Conservation (phyloP, 2,888 invertebrate genomes). For the Pristionchus exspectatus region DNA sequence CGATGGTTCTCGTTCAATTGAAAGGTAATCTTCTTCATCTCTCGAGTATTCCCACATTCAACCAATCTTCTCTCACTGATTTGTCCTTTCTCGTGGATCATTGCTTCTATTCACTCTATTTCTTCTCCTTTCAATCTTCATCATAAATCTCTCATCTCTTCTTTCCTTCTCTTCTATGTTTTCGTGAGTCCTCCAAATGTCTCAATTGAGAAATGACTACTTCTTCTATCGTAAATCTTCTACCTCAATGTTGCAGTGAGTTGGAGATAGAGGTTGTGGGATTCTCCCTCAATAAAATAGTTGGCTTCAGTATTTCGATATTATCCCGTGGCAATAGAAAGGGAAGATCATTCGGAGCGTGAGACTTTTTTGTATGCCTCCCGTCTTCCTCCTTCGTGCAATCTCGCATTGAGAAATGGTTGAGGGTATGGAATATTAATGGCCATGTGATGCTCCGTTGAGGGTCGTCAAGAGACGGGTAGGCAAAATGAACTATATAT, state of each 20-base stretch:
- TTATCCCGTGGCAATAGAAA: no score
- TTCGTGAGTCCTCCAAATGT: slow-evolving; percentile 37
- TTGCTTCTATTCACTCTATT: background rate
- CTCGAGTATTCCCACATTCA: background rate
- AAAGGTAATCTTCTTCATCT: background rate
- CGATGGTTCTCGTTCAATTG: slow-evolving; percentile 27
- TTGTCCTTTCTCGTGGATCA: slow-evolving; percentile 4
- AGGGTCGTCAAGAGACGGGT: background rate
- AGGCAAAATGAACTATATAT: no score
- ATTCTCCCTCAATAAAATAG: background rate
- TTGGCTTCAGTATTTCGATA: background rate
- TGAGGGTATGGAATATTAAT: slow-evolving; percentile 3
- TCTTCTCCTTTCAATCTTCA: slow-evolving; percentile 19
- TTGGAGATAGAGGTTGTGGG: background rate
- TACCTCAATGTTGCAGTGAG: background rate
- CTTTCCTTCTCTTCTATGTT: slow-evolving; percentile 18
- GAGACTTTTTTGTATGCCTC: background rate
- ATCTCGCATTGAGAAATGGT: slow-evolving; percentile 15
- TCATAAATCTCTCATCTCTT: slow-evolving; percentile 37
- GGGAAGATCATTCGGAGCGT: background rate
- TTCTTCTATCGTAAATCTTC: background rate
- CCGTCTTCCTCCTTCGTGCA: background rate
- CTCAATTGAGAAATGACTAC: background rate
- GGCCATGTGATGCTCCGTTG: background rate
- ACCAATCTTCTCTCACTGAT: background rate